Percentiles rank a stretch among this genome's conserved stretches.
Evolutionary conservation across 2,113 vertebrate species (phyloP).

Genomic region (Pholis gunnellus): DNA sequence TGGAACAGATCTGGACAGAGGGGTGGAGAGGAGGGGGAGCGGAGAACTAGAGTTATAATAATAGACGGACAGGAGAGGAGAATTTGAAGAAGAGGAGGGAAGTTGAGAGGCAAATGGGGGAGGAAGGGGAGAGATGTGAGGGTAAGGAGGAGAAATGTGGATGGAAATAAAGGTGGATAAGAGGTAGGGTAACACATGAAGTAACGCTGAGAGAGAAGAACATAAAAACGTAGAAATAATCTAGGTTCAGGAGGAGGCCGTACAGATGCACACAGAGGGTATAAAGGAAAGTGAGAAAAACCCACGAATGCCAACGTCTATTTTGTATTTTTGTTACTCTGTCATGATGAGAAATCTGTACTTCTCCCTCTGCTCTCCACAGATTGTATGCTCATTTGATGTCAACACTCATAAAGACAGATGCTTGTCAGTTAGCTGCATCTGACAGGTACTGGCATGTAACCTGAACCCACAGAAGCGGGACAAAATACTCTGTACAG

Average conservation of each 20-base stretch:
- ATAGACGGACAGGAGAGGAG: conserved; percentile 2
- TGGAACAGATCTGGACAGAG: conserved; percentile 45
- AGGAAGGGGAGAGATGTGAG: background rate
- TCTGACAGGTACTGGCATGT: background rate
- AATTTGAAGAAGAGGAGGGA: conserved; percentile 12
- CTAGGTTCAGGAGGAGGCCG: background rate
- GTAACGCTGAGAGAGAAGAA: background rate
- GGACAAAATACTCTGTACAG: background rate
- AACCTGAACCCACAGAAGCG: conserved; percentile 1
- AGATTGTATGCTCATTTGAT: background rate
- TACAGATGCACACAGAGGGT: background rate
- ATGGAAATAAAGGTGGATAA: conserved; percentile 18
- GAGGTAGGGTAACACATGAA: background rate
- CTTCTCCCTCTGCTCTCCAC: conserved; percentile 9
- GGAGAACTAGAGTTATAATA: conserved; percentile 26
- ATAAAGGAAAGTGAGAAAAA: conserved; percentile 11
- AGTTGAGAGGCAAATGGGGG: background rate
- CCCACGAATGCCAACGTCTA: background rate
- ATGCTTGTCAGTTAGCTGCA: conserved; percentile 11
- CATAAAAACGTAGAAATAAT: background rate
- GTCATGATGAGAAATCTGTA: conserved; percentile 10
- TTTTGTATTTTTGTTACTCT: conserved; percentile 25
- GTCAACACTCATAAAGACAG: conserved; percentile 20
- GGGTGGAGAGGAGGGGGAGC: conserved; percentile 23
- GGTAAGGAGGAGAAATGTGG: background rate